phyloP scores from a whole-genome alignment of 2,113 vertebrate genomes.

The Chloroceryle aenea region DNA sequence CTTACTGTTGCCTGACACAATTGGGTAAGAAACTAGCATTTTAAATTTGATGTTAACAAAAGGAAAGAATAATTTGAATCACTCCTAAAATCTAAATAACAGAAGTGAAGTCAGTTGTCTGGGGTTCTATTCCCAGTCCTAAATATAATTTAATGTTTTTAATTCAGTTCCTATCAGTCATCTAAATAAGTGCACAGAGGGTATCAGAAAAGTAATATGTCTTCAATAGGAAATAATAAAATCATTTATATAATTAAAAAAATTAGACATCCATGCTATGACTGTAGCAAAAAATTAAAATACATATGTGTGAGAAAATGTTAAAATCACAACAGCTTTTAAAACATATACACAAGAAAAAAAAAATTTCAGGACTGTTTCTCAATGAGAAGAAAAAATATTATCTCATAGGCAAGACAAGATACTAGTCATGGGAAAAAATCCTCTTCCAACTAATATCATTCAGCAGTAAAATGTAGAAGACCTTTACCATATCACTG shows the following conservation, averaged over 20 bases:
- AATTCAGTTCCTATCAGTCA: not conserved
- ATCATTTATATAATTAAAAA: not conserved
- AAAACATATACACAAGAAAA: not conserved
- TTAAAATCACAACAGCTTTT: not conserved
- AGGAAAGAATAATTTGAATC: not conserved
- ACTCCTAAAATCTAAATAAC: not conserved
- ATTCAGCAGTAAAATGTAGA: not conserved
- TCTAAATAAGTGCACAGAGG: not conserved
- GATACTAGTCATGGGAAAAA: not conserved
- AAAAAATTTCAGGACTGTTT: not conserved
- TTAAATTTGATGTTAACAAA: not conserved
- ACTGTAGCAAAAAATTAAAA: not conserved
- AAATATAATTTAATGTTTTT: not conserved
- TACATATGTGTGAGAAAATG: rapidly evolving
- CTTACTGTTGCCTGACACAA: not conserved
- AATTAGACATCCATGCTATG: not conserved
- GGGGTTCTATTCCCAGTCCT: not conserved
- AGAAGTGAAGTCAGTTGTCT: not conserved
- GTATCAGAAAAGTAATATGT: not conserved
- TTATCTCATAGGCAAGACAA: not conserved
- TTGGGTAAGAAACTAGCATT: not conserved
- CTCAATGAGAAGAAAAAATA: not conserved
- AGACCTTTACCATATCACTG: not conserved
- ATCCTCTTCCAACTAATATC: not conserved
- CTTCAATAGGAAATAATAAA: not conserved